Percentiles rank a stretch among this genome's conserved stretches.
Evolutionary conservation across 1,140 invertebrate species (phyloP).

Genomic region (Onthophagus taurus): DNA sequence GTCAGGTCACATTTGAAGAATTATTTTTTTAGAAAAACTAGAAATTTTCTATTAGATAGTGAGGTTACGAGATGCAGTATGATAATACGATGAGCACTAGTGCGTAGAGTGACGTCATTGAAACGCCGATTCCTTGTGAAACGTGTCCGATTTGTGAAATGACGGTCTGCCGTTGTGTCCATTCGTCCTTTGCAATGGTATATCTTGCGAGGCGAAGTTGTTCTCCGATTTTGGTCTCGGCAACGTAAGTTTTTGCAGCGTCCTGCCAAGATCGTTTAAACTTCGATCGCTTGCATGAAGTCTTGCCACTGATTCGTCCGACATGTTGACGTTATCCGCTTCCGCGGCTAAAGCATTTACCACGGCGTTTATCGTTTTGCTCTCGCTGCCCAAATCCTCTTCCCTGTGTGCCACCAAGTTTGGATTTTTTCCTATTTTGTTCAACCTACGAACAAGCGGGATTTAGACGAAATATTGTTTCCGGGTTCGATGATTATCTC

Average conservation of each 20-base stretch:
- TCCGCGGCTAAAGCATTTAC: slow-evolving; percentile 83
- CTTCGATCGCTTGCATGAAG: slow-evolving; percentile 51
- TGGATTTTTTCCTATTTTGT: slow-evolving; percentile 98
- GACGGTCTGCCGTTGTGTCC: slow-evolving; percentile 48
- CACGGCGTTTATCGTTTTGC: slow-evolving; percentile 83
- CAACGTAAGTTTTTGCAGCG: slow-evolving; percentile 47
- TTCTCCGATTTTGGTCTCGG: slow-evolving; percentile 75
- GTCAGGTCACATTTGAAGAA: too few species aligned
- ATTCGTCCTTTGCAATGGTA: slow-evolving; percentile 29
- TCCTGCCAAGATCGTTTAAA: slow-evolving; percentile 55
- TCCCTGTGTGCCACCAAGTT: slow-evolving; percentile 88
- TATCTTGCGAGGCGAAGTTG: slow-evolving; percentile 59
- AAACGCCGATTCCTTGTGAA: slow-evolving; percentile 57
- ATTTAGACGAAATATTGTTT: too few species aligned
- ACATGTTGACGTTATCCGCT: slow-evolving; percentile 69
- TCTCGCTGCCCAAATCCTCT: slow-evolving; percentile 77
- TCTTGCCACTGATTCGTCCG: slow-evolving; percentile 61
- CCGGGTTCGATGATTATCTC: too few species aligned
- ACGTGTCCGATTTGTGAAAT: slow-evolving; percentile 72
- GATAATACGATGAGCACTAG: slow-evolving; percentile 40
- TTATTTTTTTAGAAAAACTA: slow-evolving; percentile 19
- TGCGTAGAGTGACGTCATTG: slow-evolving; percentile 66
- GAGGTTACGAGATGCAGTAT: too few species aligned
- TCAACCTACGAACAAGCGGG: slow-evolving; percentile 56
- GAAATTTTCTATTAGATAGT: too few species aligned